These are phyloP conservation scores for Taenioides sp. DNA, from an alignment of 2,797 vertebrate genomes.

Conservation along the genomic window DNA sequence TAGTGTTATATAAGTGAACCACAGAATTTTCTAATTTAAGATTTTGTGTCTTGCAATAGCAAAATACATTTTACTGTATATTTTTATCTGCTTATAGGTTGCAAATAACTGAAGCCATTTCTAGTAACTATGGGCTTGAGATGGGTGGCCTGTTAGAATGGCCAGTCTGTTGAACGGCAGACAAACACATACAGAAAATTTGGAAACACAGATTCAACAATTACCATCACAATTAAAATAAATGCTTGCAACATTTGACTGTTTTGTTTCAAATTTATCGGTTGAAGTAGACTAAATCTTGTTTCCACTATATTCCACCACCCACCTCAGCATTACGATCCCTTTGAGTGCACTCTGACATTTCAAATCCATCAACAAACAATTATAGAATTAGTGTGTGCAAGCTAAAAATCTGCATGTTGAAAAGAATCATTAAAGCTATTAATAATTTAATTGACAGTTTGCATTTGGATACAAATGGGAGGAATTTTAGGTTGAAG, in stretches of 20 bases:
- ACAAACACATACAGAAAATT: background rate
- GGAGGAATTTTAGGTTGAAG: conserved; percentile 13
- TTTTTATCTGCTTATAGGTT: no score
- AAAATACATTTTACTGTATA: no score
- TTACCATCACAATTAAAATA: background rate
- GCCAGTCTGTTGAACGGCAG: background rate
- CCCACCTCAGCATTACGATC: conserved; percentile 1
- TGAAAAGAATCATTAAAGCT: conserved; percentile 7
- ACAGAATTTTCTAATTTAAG: no score
- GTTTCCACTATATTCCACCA: background rate
- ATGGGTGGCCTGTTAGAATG: background rate
- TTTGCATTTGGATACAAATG: conserved; percentile 18
- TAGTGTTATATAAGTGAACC: no score
- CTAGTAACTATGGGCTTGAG: background rate
- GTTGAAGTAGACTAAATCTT: background rate
- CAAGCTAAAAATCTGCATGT: conserved; percentile 9
- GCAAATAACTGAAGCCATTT: background rate
- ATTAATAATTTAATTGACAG: conserved; percentile 21
- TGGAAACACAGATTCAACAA: background rate
- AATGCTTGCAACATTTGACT: background rate
- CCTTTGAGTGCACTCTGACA: conserved; percentile 3
- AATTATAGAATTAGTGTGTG: conserved; percentile 8
- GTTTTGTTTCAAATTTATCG: background rate
- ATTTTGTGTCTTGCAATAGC: no score
- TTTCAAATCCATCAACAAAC: conserved; percentile 4